Evolutionary conservation across 2,113 vertebrate genomes (phyloP), one percentile per base, ranked within the genome.

Genomic region (Amia ocellicauda): DNA sequence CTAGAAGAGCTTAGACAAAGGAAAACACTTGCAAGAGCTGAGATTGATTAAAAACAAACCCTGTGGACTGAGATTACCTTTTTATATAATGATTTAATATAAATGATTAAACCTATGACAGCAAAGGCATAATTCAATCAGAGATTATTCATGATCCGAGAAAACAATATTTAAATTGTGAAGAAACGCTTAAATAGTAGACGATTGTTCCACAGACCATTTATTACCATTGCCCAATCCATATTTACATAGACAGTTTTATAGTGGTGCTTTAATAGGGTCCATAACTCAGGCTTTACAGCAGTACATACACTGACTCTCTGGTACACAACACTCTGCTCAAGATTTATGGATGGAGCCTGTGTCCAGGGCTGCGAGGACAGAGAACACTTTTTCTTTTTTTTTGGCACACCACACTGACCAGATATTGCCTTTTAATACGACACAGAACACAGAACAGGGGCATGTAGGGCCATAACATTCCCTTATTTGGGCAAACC

Each of bases 281-380:
- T 19, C 16, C 19, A 58, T 58, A 58, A 58, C 20, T 58, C 56
- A 20, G 31, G 19, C 20, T 58, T 11, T 40, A 58, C 56, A 22
- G 56, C n/a, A 20, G 31, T 41, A 40, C 56, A 41, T n/a, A 31
- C 56, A 20, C 28, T 2, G 29, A 29, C 56, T 40, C 56, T 19
- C 22, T 29, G 56, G 56, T 56, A 56, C 11, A 28, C 16, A 26
- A 56, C 16, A 19, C 53, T 14, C 53, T 17, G 5, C 8, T 8
- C 31, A 19, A 58, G 56, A 58, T 58, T 58, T 41, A 58, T 22
- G 56, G 28, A n/a, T 19, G 29, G 7, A 19, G 4, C 16, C 55
- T 36, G 55, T 2, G 28, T 20, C 10, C 28, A n/a, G 17, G 54
- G 28, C 26, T 28, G 13, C 20, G 29, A 56, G 29, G 24, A 9